Evolutionary conservation across 2,113 vertebrate genomes (phyloP).

Genomic region (Dascyllus trimaculatus): DNA sequence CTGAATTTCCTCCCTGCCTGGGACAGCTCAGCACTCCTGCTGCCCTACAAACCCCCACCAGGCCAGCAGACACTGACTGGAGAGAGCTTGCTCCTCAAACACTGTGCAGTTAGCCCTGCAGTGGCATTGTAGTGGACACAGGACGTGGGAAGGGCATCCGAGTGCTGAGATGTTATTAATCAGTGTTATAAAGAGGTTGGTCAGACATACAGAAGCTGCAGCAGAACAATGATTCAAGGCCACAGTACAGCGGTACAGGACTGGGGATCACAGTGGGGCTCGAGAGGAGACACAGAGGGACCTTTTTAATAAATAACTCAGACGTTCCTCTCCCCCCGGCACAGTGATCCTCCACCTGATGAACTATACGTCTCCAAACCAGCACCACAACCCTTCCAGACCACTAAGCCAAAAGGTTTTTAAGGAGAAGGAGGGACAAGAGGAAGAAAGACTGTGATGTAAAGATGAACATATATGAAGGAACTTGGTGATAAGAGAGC

Average conservation of each 20-base stretch:
- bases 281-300: slow-evolving; percentile 18
- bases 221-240: slow-evolving; percentile 42
- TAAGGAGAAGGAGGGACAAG: slow-evolving; percentile 35
- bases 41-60: slow-evolving; percentile 79
- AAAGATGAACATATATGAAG: slow-evolving; percentile 75
- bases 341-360: slow-evolving; percentile 69
- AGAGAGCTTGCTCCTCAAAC: slow-evolving; percentile 6
- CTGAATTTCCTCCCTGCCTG: slow-evolving; percentile 85
- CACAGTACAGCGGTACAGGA: slow-evolving; percentile 15
- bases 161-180: slow-evolving; percentile 40
- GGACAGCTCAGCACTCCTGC: slow-evolving; percentile 79
- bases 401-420: slow-evolving; percentile 60
- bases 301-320: not conserved
- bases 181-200: slow-evolving; percentile 63
- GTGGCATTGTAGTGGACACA: slow-evolving; percentile 28
- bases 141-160: slow-evolving; percentile 27
- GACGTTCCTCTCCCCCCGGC: slow-evolving; percentile 58
- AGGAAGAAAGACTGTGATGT: slow-evolving; percentile 56
- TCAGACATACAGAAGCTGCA: slow-evolving; percentile 43
- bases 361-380: slow-evolving; percentile 41
- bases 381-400: slow-evolving; percentile 56
- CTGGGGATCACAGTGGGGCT: slow-evolving; percentile 33
- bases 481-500: slow-evolving; percentile 52
- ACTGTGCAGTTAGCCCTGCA: slow-evolving; percentile 20
- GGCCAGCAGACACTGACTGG: slow-evolving; percentile 40